phyloP scores from a whole-genome alignment of 2,888 invertebrate species.

The Spilosoma lubricipeda region DNA sequence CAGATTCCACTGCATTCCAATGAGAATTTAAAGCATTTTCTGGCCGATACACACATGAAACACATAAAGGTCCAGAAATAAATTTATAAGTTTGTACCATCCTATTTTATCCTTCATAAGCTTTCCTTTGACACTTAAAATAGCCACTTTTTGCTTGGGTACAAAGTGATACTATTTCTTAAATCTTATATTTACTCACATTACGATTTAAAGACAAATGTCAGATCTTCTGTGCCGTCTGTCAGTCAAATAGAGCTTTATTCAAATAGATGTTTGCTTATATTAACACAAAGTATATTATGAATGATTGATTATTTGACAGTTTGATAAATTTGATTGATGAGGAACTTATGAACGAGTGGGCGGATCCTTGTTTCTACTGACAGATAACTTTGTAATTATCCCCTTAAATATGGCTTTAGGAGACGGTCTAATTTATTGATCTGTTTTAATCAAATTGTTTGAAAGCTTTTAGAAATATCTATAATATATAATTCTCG shows the following conservation, averaged over 20 bases:
- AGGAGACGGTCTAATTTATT: neutral
- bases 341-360: slow-evolving; percentile 16
- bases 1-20: neutral
- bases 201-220: neutral
- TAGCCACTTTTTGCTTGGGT: neutral
- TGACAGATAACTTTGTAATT: slow-evolving; percentile 37
- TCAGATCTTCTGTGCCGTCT: neutral
- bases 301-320: slow-evolving; percentile 18
- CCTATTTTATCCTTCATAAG: neutral
- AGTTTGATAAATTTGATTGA: slow-evolving; percentile 38
- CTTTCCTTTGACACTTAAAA: neutral
- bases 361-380: slow-evolving; percentile 22
- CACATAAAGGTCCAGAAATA: neutral
- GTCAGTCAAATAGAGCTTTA: neutral
- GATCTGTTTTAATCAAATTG: slow-evolving; percentile 8
- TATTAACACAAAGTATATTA: slow-evolving; percentile 4
- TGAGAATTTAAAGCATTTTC: neutral
- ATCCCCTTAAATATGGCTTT: slow-evolving; percentile 28
- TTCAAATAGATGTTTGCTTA: slow-evolving; percentile 1
- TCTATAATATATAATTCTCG: too few relatives aligned
- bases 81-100: neutral
- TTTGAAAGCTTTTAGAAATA: neutral
- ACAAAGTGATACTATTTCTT: neutral
- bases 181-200: neutral
- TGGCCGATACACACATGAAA: neutral